Base-by-base conservation (phyloP, 2,888 invertebrate genomes). In the Cosmorhoe ocellata region DNA sequence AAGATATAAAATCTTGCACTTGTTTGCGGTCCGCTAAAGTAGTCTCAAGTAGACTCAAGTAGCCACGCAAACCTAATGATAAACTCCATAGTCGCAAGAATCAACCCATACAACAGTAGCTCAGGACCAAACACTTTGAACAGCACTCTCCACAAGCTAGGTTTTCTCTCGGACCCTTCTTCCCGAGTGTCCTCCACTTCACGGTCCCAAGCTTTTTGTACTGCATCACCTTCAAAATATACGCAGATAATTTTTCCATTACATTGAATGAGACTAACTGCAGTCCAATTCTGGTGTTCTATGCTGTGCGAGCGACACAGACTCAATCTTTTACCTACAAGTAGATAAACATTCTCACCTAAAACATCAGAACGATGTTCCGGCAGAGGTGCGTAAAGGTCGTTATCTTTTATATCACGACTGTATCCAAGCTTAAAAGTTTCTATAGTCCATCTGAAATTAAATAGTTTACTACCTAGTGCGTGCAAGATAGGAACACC, bases 341-440 rank as follows among this genome's bases (percentile, higher is more conserved):
- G 2, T 18, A 18, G 18, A 2, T 18, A 18, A 18, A n/a, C n/a
- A n/a, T n/a, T n/a, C 12, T 22, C 65, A 87, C 89, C 89, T 59
- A 90, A 67, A 36, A 81, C 54, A 72, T 91, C 90, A 1, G 95
- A 95, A 51, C 91, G 91, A 76, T 95, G 95, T 65, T 94, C 94
- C 12, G 92, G 91, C 12, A 95, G 76, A 3, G 94, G 93, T 58
- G 92, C 91, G 61, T 92, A 93, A 2, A 95, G 81, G 76, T 95
- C 95, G 7, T 85, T 74, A 40, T 93, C 91, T 69, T 92, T 92
- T 40, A 95, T 90, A 63, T 95, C 94, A 33, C 92, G 88, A 54
- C 87, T 92, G 66, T 92, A 93, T 11, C 95, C 95, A 54, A 92
- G 84, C 73, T 92, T 92, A 68, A 95, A 95, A 1, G 93, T 92